Evolutionary conservation across 2,113 vertebrate genomes (phyloP), one percentile per base, ranked within the genome.

Genomic region (Microtus ochrogaster): DNA sequence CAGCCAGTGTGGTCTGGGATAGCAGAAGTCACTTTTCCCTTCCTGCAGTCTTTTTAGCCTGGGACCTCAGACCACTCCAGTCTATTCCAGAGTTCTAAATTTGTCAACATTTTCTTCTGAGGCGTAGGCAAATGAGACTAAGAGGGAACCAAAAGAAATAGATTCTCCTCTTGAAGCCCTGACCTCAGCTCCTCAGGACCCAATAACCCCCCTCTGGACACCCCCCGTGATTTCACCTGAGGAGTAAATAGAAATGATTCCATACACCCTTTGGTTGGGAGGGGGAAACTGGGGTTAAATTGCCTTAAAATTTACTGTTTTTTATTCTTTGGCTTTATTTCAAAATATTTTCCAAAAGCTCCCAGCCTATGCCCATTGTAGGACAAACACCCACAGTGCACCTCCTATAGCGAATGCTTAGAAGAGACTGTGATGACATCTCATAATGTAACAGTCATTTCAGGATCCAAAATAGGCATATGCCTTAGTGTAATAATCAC

Each of bases 381-480:
- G 89, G 90, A 89, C 91, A 90, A 79, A 92, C 65, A 79, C 78
- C 79, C 92, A 95, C 70, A 91, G 81, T 13, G 24, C 41, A 83
- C 58, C 83, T 90, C 89, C 78, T 79, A 39, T 41, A 89, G 74
- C 14, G 94, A 93, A 78, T 81, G 39, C 55, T 97, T 90, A n/a
- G 78, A 94, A 94, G 52, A 96, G 84, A 93, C 66, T 79, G 49
- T 83, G 55, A 96, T 91, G 90, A 87, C 91, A 96, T 94, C 79
- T 92, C 95, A 86, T 94, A 96, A 93, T 2, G 58, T 68, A 82
- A 83, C 73, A 92, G 85, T 92, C 92, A 89, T 94, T 96, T 97
- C 94, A 97, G 95, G 85, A 87, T 91, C 89, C 70, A 91, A 94
- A 97, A 95, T 96, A 97, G 94, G 55, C 92, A 91, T 82, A 70